phyloP scores from a whole-genome alignment of 2,113 vertebrate genomes.

The Oostethus manadensis region DNA sequence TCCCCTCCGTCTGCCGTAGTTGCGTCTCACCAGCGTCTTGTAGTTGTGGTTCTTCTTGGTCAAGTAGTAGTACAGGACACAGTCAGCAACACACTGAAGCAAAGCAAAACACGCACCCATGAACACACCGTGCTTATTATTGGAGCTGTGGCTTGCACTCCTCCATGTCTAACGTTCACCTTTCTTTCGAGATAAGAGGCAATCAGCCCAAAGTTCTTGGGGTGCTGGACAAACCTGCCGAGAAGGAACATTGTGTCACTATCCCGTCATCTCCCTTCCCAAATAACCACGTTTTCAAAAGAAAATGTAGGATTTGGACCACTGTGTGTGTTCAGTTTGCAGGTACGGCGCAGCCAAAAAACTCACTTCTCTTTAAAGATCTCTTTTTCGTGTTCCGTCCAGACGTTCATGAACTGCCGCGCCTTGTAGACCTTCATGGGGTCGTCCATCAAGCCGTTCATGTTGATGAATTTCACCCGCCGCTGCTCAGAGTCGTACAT shows the following conservation, averaged over 20 bases:
- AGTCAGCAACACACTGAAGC: conserved; percentile 90
- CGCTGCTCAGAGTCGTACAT: conserved; percentile 96
- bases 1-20: conserved; percentile 89
- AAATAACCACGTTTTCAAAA: background rate
- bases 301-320: no score
- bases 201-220: conserved; percentile 97
- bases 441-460: conserved; percentile 98
- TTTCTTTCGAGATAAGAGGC: conserved; percentile 96
- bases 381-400: conserved; percentile 97
- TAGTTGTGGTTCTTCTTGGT: conserved; percentile 99
- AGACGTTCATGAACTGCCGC: conserved; percentile 99
- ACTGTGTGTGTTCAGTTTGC: no score
- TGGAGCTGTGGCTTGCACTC: background rate
- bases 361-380: conserved; percentile 98
- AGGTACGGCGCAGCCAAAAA: background rate
- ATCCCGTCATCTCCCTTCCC: background rate
- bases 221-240: conserved; percentile 93
- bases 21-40: conserved; percentile 92
- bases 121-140: background rate
- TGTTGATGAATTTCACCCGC: conserved; percentile 97
- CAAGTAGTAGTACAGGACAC: conserved; percentile 97
- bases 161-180: conserved; percentile 72
- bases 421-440: conserved; percentile 98
- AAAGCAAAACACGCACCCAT: background rate
- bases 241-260: conserved; percentile 3